A percentile compares a stretch with the other conserved stretches of the same genome.
phyloP scores from a whole-genome alignment of 2,888 invertebrate species.

The Melipona beecheii region DNA sequence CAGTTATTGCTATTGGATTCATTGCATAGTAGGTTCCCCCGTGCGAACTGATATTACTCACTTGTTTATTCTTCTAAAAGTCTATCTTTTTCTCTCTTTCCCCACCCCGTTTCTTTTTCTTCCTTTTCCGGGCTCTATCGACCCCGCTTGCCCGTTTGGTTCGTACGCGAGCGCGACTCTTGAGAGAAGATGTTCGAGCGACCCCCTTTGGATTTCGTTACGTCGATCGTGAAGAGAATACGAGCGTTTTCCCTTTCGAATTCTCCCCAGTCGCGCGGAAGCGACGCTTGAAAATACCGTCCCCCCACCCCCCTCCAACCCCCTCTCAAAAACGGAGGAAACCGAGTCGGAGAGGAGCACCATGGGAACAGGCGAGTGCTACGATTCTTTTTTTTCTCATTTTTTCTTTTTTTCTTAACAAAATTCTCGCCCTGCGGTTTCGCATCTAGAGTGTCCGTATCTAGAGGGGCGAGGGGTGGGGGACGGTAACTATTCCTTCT shows the following conservation, averaged over 20 bases:
- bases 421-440: conserved; percentile 1
- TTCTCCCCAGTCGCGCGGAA: background rate
- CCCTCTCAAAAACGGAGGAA: too few species aligned
- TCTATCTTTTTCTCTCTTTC: background rate
- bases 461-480: background rate
- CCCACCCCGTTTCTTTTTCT: too few species aligned
- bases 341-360: background rate
- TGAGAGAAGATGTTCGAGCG: conserved; percentile 61
- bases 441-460: background rate
- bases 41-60: conserved; percentile 66
- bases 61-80: conserved; percentile 10
- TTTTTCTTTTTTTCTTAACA: background rate
- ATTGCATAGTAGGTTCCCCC: conserved; percentile 79
- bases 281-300: background rate
- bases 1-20: conserved; percentile 83
- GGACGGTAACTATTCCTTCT: background rate
- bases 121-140: background rate
- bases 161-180: conserved; percentile 4
- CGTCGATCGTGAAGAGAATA: background rate
- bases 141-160: conserved; percentile 7
- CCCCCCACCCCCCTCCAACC: too few species aligned
- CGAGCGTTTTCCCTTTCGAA: background rate
- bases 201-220: conserved; percentile 5
- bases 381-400: background rate
- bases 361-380: background rate